Percentiles rank a stretch among this genome's conserved stretches.
Evolutionary conservation across 2,888 invertebrate genomes (phyloP).

Genomic region (Macaria liturata): DNA sequence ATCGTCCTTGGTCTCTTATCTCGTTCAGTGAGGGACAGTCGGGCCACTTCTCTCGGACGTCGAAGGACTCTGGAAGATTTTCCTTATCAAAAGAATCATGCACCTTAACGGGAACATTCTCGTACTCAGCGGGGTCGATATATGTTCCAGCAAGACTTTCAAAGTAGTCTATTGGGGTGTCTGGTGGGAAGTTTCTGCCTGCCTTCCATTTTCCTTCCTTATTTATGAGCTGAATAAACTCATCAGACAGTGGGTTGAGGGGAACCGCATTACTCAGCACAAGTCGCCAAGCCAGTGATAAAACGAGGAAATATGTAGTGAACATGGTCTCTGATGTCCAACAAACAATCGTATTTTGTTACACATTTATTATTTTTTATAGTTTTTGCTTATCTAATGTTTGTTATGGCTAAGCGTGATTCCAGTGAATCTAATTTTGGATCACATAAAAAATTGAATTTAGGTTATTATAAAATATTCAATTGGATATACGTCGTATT

Average conservation of each 20-base stretch:
- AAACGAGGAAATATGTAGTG: no score
- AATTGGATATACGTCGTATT: no score
- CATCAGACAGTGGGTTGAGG: slow-evolving; percentile 82
- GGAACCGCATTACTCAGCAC: no score
- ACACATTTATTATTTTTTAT: no score
- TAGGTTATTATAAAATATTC: no score
- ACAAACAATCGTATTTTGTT: no score
- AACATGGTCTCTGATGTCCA: no score
- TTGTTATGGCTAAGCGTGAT: no score
- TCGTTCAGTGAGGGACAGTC: slow-evolving; percentile 89
- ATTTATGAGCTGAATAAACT: slow-evolving; percentile 87
- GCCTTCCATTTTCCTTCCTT: slow-evolving; percentile 88
- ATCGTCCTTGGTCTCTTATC: slow-evolving; percentile 90
- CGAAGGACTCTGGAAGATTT: slow-evolving; percentile 87
- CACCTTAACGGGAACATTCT: not conserved
- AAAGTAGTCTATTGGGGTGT: slow-evolving; percentile 83
- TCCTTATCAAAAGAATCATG: slow-evolving; percentile 2
- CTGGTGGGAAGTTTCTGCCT: slow-evolving; percentile 86
- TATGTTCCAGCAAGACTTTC: slow-evolving; percentile 34
- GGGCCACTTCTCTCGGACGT: slow-evolving; percentile 89
- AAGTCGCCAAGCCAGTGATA: no score
- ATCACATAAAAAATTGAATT: no score
- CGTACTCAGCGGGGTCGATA: not conserved
- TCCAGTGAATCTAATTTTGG: no score
- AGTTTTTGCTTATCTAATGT: no score